Evolutionary conservation across 1,140 invertebrate species (phyloP).

Genomic region (Wasmannia auropunctata): DNA sequence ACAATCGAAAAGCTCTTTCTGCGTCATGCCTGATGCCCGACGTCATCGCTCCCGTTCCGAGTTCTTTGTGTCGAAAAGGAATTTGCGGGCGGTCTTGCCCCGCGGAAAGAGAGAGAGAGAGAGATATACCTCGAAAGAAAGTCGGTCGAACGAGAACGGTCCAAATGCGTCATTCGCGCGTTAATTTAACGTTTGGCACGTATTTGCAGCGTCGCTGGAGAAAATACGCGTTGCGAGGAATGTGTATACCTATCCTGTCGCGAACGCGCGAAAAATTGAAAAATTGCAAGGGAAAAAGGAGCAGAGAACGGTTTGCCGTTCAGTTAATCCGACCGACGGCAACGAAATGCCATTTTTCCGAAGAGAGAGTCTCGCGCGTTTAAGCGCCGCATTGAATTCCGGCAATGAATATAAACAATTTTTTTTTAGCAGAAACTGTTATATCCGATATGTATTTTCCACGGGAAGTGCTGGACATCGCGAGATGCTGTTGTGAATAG

Average conservation of each 20-base stretch:
- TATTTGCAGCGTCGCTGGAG: neutral
- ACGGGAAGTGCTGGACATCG: neutral
- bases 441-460: neutral
- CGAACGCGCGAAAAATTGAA: neutral
- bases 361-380: neutral
- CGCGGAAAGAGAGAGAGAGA: too few relatives aligned
- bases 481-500: neutral
- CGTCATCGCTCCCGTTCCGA: neutral
- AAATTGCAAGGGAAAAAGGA: neutral
- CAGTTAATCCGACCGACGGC: neutral
- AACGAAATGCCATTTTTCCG: neutral
- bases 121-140: neutral
- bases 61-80: neutral
- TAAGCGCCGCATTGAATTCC: conserved; percentile 10
- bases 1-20: neutral
- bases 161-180: neutral
- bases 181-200: neutral
- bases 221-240: neutral
- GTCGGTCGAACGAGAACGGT: neutral
- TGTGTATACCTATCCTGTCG: neutral
- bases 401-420: conserved; percentile 7
- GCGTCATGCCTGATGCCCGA: neutral
- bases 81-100: neutral
- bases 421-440: neutral
- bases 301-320: neutral